Evolutionary conservation across 2,888 invertebrate genomes (phyloP), one percentile per base, ranked within the genome.

Genomic region (Eucera pruinosa): DNA sequence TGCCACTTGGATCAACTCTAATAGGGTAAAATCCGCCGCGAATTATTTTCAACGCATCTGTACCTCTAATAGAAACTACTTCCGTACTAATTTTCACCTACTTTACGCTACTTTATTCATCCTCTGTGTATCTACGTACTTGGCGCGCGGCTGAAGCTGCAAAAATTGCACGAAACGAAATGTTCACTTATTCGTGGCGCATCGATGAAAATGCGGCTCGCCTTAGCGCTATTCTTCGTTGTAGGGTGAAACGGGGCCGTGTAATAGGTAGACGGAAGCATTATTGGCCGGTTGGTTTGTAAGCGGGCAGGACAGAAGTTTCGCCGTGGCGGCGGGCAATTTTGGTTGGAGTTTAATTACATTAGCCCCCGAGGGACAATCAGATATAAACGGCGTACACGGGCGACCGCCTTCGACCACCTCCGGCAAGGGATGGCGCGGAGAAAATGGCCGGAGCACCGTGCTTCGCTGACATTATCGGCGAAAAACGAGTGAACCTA

Each of bases 321-420:
- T 84, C 78, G 60, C 84, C 70, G 77, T 33, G 33, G 25, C 27
- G 73, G 65, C 75, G 77, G 83, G 83, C 87, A 87, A 89, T 87
- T 89, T 89, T 86, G 83, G 89, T 88, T 81, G 73, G 84, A 87
- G 86, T 88, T 89, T 89, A 89, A 88, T 88, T 88, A 88, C 88
- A 86, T 82, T 82, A 82, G 77, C 83, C 84, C 86, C 84, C 82
- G 75, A 78, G 86, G 86, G 83, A 88, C 86, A 87, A 89, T 89
- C 88, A 84, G 87, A 89, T 89, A 87, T 83, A 83, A 86, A 78
- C 83, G 73, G 45, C 79, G 83, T 83, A 78, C 83, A 82, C 80
- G 86, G 73, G 60, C 81, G 82, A 81, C 76, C 81, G 77, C 81
- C 77, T 84, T 82, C 79, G 78, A 78, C 78, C 82, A 70, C 66